A percentile compares a stretch with the other conserved stretches of the same genome.
Conservation (phyloP, 2,113 vertebrate species). For the Eonycteris spelaea region DNA sequence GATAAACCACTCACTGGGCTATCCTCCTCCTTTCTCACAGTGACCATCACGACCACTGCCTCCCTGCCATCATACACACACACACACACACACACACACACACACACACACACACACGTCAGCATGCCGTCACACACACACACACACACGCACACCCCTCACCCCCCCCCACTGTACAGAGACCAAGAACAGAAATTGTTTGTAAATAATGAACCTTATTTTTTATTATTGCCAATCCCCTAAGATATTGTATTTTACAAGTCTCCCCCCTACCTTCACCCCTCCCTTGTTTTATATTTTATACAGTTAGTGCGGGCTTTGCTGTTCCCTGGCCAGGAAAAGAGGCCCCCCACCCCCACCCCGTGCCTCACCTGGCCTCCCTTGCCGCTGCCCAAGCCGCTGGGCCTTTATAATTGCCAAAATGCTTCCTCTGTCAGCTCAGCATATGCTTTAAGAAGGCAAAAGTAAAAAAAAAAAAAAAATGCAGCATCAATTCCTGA, state of each 20-base stretch:
- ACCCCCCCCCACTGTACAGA: slow-evolving; percentile 81
- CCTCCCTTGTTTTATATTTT: slow-evolving; percentile 87
- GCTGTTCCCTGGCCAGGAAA: slow-evolving; percentile 63
- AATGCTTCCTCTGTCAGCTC: slow-evolving; percentile 76
- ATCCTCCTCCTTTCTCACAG: neutral
- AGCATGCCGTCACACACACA: neutral
- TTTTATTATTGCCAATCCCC: slow-evolving; percentile 86
- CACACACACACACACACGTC: neutral
- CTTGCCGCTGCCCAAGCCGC: slow-evolving; percentile 57
- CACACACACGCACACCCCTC: neutral
- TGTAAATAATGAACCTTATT: slow-evolving; percentile 90
- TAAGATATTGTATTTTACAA: slow-evolving; percentile 90
- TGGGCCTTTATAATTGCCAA: slow-evolving; percentile 70
- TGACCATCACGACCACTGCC: slow-evolving; percentile 75
- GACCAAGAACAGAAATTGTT: slow-evolving; percentile 88
- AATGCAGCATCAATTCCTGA: slow-evolving; percentile 84
- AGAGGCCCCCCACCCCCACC: neutral
- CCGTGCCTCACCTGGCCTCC: slow-evolving; percentile 45
- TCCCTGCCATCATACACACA: neutral
- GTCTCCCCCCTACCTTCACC: slow-evolving; percentile 79
- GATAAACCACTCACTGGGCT: slow-evolving; percentile 73
- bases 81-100: neutral
- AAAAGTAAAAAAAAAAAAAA: slow-evolving; percentile 89
- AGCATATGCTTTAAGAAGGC: slow-evolving; percentile 86
- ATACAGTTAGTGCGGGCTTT: slow-evolving; percentile 87